A percentile compares a stretch with the other conserved stretches of the same genome.
These are phyloP conservation scores for Brevimyrus niger DNA, from an alignment of 2,113 vertebrate genomes.

Conservation along the genomic window DNA sequence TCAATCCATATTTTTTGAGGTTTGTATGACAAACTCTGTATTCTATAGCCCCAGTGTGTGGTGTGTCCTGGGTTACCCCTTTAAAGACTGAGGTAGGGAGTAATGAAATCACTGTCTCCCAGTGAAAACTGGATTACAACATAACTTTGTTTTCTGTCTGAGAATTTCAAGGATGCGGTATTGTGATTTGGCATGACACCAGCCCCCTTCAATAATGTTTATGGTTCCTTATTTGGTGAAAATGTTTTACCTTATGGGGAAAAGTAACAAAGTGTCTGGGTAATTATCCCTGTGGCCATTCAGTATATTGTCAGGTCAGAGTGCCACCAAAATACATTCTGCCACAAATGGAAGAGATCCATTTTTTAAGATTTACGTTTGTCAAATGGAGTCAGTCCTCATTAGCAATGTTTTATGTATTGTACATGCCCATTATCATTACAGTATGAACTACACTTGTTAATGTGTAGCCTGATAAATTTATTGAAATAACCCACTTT, in stretches of 20 bases:
- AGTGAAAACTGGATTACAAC: neutral
- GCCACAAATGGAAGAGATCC: neutral
- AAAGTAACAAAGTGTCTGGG: neutral
- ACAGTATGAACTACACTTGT: neutral
- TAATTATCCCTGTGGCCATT: neutral
- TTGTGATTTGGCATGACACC: neutral
- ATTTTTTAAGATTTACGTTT: neutral
- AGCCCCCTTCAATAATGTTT: neutral
- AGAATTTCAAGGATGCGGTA: neutral
- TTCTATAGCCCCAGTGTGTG: neutral
- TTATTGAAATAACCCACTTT: neutral
- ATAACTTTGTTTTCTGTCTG: neutral
- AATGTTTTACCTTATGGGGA: neutral
- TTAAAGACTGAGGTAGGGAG: neutral
- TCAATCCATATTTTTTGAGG: neutral
- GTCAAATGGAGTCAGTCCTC: neutral
- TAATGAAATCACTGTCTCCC: neutral
- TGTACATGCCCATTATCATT: neutral
- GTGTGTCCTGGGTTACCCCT: neutral
- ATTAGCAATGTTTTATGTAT: neutral
- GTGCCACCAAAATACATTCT: neutral
- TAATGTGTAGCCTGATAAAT: neutral
- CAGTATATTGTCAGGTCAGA: neutral
- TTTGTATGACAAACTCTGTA: neutral
- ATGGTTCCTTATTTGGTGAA: slow-evolving; percentile 3